Evolutionary conservation across 2,888 invertebrate genomes (phyloP), one percentile per base, ranked within the genome.

Genomic region (Lingula anatina): DNA sequence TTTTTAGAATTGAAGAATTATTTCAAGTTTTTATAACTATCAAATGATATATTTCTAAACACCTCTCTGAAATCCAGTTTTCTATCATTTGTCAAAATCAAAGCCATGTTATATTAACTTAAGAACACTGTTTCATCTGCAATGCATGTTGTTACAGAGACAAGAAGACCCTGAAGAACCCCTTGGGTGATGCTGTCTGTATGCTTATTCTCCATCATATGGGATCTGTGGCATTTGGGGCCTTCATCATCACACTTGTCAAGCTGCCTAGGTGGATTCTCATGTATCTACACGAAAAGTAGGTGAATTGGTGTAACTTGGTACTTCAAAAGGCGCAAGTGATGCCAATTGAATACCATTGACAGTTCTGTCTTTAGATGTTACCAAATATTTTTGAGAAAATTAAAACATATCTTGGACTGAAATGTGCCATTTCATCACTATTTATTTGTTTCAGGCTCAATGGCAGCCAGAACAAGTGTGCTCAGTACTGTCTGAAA

Each of bases 211-310:
- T 70, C 41, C 74, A 75, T 55, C 77, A 78, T 58, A 58, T 77
- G 31, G 79, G 79, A 23, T 76, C 78, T 24, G 73, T 77, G 12
- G 78, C 78, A 9, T 62, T 78, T 51, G 79, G 78, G 4, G 68
- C 77, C 18, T 66, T 79, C 46, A 60, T 79, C 56, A 76, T 79
- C 49, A 70, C 74, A 2, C 53, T 75, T n/a, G 70, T 79, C 46
- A 75, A 75, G 57, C 50, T 79, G 18, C 79, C 79, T 7, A 62
- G 78, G 44, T 70, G 67, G 65, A 70, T 79, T 47, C 70, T 78
- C 43, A 73, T 76, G 71, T 78, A 71, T 57, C 53, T 75, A 41
- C 57, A 73, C 40, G 66, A 70, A 48, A 75, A 75, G 77, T 77
- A 55, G 65, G 86, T 62, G 46, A 5, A 24, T 42, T 38, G 31